Base-by-base conservation (phyloP, 2,113 vertebrate genomes). In the Dromiciops gliroides region DNA sequence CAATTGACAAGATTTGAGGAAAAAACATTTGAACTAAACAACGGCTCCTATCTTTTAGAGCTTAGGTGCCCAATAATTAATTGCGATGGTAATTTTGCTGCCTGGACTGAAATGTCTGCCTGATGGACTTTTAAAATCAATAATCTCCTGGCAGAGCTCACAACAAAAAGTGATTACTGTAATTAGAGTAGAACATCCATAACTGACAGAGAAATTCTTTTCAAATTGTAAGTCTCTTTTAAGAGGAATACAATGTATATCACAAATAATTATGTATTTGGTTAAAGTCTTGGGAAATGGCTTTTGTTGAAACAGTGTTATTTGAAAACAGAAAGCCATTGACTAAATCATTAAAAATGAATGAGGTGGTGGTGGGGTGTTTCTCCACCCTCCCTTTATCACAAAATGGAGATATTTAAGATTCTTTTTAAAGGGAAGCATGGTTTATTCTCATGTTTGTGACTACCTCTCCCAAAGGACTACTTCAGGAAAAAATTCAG, bases 211-310 rank as follows among this genome's bases (percentile, higher is more conserved):
- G 10, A 92, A 51, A 92, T 51, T n/a, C 50, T 0, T 95, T 96
- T 89, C 25, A 14, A 94, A 90, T 24, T 88, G 8, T 23, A 52
- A 3, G 47, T 94, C 47, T 90, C 25, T 94, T 92, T 96, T 88
- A 51, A 89, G 11, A 53, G 67, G 67, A 89, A 91, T 24, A 24
- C 28, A 23, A 22, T 44, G 49, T 50, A 83, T 93, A 2, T 25
- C 47, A 51, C 3, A 93, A 0, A 23, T 93, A 52, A 91, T 88
- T 49, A 1, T 12, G 0, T 1, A 48, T 23, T 11, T 5, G 0
- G 88, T 48, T 50, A 0, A 8, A 4, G 49, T 91, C n/a, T 6
- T 3, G 88, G 50, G 26, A 92, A 19, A 14, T 1, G 26, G 25
- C 2, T 37, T 56, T 11, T 31, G 67, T 8, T 24, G 28, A 10